A percentile compares a stretch with the other conserved stretches of the same genome.
These are phyloP conservation scores for Astur gentilis DNA, from an alignment of 2,113 vertebrate species.

Conservation along the genomic window DNA sequence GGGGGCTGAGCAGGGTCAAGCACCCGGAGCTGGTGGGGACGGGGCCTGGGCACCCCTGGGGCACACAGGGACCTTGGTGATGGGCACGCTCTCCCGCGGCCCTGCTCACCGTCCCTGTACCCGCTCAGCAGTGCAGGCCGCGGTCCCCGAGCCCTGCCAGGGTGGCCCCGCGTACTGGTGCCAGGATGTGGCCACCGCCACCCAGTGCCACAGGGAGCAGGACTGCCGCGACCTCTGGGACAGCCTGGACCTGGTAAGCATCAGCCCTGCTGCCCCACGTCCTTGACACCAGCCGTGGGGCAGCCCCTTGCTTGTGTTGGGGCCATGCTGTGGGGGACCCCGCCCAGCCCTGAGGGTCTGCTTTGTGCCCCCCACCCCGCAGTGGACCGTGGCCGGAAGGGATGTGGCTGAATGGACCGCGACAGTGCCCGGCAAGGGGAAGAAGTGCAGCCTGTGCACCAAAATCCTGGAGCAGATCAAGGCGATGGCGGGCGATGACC, in stretches of 20 bases:
- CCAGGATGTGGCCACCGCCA: neutral
- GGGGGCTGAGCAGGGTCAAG: no score
- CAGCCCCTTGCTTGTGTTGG: neutral
- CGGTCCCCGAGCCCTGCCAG: neutral
- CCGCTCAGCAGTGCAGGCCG: rapidly evolving
- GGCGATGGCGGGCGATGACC: neutral
- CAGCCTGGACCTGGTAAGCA: neutral
- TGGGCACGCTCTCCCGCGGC: rapidly evolving
- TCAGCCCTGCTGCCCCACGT: neutral
- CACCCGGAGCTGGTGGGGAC: neutral
- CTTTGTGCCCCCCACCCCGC: neutral
- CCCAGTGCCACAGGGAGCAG: neutral
- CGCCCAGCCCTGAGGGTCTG: neutral
- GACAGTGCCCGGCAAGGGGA: rapidly evolving
- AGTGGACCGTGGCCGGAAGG: neutral
- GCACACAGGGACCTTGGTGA: neutral
- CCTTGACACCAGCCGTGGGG: neutral
- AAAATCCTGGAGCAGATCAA: neutral
- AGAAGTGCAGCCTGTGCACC: neutral
- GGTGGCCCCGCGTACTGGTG: neutral
- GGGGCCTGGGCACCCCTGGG: neutral
- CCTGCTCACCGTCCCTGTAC: rapidly evolving
- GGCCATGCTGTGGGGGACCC: no score
- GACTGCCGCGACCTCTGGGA: neutral
- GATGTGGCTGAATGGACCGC: rapidly evolving